These are phyloP conservation scores for Zygothrica quintamaculata DNA, from an alignment of 2,888 invertebrate genomes.

Conservation along the genomic window DNA sequence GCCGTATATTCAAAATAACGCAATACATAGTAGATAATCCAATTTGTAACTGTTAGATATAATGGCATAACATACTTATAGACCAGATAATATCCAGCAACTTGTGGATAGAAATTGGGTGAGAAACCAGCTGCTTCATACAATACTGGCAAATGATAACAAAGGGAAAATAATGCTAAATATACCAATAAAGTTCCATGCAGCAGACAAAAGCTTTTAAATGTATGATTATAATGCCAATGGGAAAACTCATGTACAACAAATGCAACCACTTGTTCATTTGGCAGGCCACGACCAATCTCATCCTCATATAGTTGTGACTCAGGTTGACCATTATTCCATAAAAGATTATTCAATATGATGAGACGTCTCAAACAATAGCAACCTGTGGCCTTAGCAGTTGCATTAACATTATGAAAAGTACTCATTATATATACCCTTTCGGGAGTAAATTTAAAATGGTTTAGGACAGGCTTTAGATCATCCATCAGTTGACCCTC, in stretches of 20 bases:
- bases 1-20: slow-evolving; percentile 52
- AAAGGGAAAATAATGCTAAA: slow-evolving; percentile 40
- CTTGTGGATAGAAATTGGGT: slow-evolving; percentile 28
- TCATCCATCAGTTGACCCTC: slow-evolving; percentile 1
- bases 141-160: slow-evolving; percentile 13
- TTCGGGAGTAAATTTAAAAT: slow-evolving; percentile 16
- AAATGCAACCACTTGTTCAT: slow-evolving; percentile 43
- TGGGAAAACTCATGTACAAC: slow-evolving; percentile 61
- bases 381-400: slow-evolving; percentile 44
- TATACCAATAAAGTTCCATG: slow-evolving; percentile 47
- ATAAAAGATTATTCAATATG: slow-evolving; percentile 45
- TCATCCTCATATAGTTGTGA: slow-evolving; percentile 36
- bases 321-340: slow-evolving; percentile 27
- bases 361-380: slow-evolving; percentile 38
- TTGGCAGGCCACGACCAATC: slow-evolving; percentile 35
- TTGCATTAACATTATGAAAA: slow-evolving; percentile 16
- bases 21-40: slow-evolving; percentile 48
- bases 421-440: slow-evolving; percentile 37
- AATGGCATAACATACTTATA: slow-evolving; percentile 61
- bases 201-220: slow-evolving; percentile 16
- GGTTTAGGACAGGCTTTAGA: slow-evolving; percentile 6
- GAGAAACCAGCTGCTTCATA: slow-evolving; percentile 60
- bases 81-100: slow-evolving; percentile 62
- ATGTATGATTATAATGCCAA: slow-evolving; percentile 19
- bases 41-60: slow-evolving; percentile 45